These are phyloP conservation scores for Paramormyrops hopkinsi DNA, from an alignment of 2,797 vertebrate species.

Conservation along the genomic window DNA sequence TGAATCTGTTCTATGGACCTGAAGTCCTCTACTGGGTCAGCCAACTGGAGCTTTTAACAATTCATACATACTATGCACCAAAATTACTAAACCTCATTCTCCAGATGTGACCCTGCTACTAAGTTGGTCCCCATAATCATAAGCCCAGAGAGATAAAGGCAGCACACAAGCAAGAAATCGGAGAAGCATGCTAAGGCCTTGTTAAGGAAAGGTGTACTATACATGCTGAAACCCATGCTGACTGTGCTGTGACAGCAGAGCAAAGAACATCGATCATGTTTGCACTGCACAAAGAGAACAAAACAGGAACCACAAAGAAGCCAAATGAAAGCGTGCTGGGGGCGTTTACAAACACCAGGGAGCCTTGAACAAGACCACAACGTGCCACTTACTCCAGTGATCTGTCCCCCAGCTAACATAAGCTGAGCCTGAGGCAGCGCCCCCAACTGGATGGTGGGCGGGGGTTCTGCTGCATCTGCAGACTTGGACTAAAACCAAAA, in stretches of 20 bases:
- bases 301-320: background rate
- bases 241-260: background rate
- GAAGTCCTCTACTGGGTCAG: background rate
- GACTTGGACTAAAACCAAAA: constrained; percentile 79
- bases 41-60: background rate
- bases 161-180: background rate
- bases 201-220: background rate
- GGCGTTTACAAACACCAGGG: background rate
- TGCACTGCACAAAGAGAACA: background rate
- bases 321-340: background rate
- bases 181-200: background rate
- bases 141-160: background rate
- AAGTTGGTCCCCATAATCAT: background rate
- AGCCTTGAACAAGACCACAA: constrained; percentile 16
- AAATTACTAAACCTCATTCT: background rate
- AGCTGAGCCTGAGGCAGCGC: constrained; percentile 89
- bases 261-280: background rate
- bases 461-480: constrained; percentile 81
- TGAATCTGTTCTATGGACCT: background rate
- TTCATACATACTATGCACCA: background rate
- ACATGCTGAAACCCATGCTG: background rate
- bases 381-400: constrained; percentile 85
- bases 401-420: constrained; percentile 94
- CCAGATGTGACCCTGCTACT: background rate
- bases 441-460: constrained; percentile 83